Conservation (phyloP, 2,888 invertebrate genomes). For the Sminthurinus aureus region DNA sequence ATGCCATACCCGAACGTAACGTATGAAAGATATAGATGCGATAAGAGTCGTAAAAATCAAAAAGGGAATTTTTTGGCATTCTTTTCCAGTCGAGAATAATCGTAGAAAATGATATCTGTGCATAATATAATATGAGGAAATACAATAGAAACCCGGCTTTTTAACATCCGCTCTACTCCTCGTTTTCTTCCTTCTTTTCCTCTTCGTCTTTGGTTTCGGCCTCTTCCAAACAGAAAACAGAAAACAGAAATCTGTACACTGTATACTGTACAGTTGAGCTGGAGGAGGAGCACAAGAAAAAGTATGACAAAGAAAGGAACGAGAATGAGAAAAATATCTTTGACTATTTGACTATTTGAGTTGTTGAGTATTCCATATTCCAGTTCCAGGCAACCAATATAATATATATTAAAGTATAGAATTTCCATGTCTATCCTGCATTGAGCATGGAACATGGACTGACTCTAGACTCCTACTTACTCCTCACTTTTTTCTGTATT, state of each 20-base stretch:
- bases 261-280: neutral
- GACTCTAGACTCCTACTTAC: too few species aligned
- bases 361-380: too few species aligned
- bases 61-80: conserved; percentile 52
- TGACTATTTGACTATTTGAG: too few species aligned
- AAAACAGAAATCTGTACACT: too few species aligned
- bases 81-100: conserved; percentile 48
- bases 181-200: neutral
- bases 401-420: neutral
- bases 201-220: neutral
- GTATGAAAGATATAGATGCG: conserved; percentile 48
- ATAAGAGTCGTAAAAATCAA: conserved; percentile 55
- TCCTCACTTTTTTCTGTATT: neutral
- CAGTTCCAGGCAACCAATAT: neutral
- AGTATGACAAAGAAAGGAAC: neutral
- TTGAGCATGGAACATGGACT: too few species aligned
- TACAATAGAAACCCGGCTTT: conserved; percentile 17
- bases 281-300: neutral
- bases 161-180: conserved; percentile 14
- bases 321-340: neutral
- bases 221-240: too few species aligned
- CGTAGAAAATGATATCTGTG: conserved; percentile 51
- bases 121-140: conserved; percentile 14
- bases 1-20: neutral
- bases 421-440: neutral